Evolutionary conservation across 2,888 invertebrate species (phyloP).

Genomic region (Endotricha flammealis): DNA sequence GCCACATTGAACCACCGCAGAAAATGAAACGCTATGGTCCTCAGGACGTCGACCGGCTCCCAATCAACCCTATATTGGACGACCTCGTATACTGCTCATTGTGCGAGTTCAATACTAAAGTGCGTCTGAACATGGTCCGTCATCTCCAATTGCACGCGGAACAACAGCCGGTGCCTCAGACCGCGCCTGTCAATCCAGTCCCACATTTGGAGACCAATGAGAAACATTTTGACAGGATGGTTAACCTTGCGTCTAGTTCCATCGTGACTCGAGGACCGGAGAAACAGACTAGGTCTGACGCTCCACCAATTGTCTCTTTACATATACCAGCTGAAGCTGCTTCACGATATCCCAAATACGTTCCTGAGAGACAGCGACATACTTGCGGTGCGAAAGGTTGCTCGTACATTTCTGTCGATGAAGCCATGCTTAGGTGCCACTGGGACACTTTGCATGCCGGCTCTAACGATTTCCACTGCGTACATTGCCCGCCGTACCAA

Average conservation of each 20-base stretch:
- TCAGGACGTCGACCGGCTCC: conserved; percentile 80
- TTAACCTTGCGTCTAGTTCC: conserved; percentile 88
- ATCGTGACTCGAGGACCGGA: conserved; percentile 33
- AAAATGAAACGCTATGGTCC: conserved; percentile 68
- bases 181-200: conserved; percentile 89
- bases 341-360: conserved; percentile 61
- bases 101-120: conserved; percentile 84
- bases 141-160: conserved; percentile 83
- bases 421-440: conserved; percentile 84
- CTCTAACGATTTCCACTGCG: conserved; percentile 80
- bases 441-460: conserved; percentile 84
- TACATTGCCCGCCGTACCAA: conserved; percentile 82
- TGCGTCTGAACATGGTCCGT: conserved; percentile 83
- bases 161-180: conserved; percentile 80
- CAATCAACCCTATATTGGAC: conserved; percentile 81
- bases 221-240: conserved; percentile 91
- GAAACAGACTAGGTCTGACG: conserved; percentile 26
- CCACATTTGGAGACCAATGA: conserved; percentile 87
- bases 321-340: conserved; percentile 35
- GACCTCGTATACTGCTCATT: conserved; percentile 80
- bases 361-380: conserved; percentile 78
- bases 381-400: conserved; percentile 85
- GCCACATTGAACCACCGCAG: conserved; percentile 10
- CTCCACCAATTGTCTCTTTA: conserved; percentile 14
- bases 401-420: conserved; percentile 84